A percentile compares a stretch with the other conserved stretches of the same genome.
phyloP scores from a whole-genome alignment of 2,888 invertebrate species.

The Idaea aversata region DNA sequence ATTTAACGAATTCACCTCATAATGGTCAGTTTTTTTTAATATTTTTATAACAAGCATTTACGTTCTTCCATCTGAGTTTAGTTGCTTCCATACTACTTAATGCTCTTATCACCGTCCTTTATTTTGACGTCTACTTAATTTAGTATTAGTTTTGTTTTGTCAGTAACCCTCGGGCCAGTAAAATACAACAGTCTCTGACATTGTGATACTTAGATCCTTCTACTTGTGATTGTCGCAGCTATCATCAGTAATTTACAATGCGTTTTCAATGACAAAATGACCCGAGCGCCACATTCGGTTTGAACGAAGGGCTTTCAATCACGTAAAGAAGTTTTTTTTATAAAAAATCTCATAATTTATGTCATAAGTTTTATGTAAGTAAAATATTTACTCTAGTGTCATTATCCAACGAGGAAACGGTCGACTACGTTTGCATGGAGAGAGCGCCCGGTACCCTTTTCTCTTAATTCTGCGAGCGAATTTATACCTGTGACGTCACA shows the following conservation, averaged over 20 bases:
- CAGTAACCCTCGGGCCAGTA: constrained; percentile 74
- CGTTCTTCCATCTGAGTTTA: constrained; percentile 44
- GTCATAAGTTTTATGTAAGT: too few relatives aligned
- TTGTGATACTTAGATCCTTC: constrained; percentile 67
- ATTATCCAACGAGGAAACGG: too few relatives aligned
- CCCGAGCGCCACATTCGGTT: too few relatives aligned
- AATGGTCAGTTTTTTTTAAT: constrained; percentile 62
- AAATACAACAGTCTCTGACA: constrained; percentile 72
- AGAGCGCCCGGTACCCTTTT: too few relatives aligned
- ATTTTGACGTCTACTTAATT: constrained; percentile 75
- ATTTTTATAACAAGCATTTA: constrained; percentile 63
- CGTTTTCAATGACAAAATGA: background rate
- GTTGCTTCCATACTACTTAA: constrained; percentile 54
- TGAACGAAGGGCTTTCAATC: too few relatives aligned
- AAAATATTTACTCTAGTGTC: too few relatives aligned
- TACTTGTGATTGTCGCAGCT: constrained; percentile 33
- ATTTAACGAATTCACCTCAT: constrained; percentile 64
- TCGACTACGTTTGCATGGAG: too few relatives aligned
- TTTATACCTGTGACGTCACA: background rate
- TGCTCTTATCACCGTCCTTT: constrained; percentile 68
- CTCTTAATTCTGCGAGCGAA: background rate
- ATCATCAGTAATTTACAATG: constrained; percentile 9
- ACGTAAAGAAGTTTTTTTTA: too few relatives aligned
- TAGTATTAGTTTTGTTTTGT: constrained; percentile 69
- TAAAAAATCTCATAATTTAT: too few relatives aligned